A percentile compares a stretch with the other conserved stretches of the same genome.
phyloP scores from a whole-genome alignment of 2,888 invertebrate genomes.

The Chaetogeoica ovagalla region DNA sequence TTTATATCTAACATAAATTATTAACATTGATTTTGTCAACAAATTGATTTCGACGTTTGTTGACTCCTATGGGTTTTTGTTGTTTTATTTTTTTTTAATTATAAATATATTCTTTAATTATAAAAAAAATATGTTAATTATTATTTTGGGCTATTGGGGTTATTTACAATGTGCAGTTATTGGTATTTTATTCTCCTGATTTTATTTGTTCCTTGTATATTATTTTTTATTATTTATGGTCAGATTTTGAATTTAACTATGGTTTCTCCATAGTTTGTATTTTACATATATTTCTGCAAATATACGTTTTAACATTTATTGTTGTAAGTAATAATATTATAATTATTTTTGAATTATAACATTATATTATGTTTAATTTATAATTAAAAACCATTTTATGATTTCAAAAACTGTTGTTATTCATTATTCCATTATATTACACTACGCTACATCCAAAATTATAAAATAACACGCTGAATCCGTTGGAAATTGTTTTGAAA shows the following conservation, averaged over 20 bases:
- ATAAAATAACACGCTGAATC: background rate
- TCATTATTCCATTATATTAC: background rate
- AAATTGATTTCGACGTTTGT: no score
- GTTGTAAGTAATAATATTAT: background rate
- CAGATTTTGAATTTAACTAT: constrained; percentile 21
- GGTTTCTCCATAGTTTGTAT: background rate
- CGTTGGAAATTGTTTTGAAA: no score
- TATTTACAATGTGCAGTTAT: background rate
- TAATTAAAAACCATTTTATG: constrained; percentile 9
- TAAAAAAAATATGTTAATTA: background rate
- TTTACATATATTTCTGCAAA: background rate
- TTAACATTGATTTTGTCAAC: background rate
- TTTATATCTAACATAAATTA: no score
- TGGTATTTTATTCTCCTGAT: constrained; percentile 1
- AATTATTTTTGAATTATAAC: background rate
- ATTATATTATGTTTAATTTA: constrained; percentile 17
- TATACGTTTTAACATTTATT: constrained; percentile 2
- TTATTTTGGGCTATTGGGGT: background rate
- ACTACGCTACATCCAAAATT: background rate
- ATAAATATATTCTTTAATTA: background rate
- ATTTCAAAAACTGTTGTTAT: constrained; percentile 21
- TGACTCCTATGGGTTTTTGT: no score
- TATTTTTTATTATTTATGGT: background rate
- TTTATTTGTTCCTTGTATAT: constrained; percentile 24
- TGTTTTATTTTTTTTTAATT: no score